Conservation (phyloP, 2,888 invertebrate genomes). For the Darwinula stevensoni region DNA sequence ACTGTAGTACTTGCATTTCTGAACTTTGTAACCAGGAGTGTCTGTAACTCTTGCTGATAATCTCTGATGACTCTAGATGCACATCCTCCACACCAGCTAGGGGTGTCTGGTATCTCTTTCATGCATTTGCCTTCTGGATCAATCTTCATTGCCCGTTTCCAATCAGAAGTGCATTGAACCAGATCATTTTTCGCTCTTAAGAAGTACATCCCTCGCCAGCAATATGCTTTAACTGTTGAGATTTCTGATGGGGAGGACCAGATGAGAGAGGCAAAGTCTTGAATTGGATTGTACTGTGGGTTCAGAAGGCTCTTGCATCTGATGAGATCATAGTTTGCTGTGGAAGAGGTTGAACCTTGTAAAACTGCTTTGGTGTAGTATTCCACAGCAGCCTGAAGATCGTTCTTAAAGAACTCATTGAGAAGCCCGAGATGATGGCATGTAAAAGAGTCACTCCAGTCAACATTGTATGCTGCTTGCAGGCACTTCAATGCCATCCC, state of each 20-base stretch:
- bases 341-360: not conserved
- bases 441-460: too few relatives aligned
- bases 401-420: not conserved
- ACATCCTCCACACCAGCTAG: too few relatives aligned
- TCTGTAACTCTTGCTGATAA: too few relatives aligned
- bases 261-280: not conserved
- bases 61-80: too few relatives aligned
- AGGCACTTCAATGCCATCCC: too few relatives aligned
- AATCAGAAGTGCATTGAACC: not conserved
- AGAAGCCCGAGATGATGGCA: not conserved
- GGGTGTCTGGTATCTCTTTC: not conserved
- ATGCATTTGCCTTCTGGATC: not conserved
- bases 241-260: not conserved
- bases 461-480: too few relatives aligned
- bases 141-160: not conserved
- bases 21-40: too few relatives aligned
- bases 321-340: not conserved
- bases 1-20: too few relatives aligned
- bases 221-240: not conserved
- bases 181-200: not conserved
- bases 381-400: not conserved
- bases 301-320: conserved; percentile 1
- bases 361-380: not conserved
- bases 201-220: not conserved
- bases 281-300: not conserved